A percentile compares a stretch with the other conserved stretches of the same genome.
These are phyloP conservation scores for Engystomops pustulosus DNA, from an alignment of 2,113 vertebrate genomes.

Conservation along the genomic window DNA sequence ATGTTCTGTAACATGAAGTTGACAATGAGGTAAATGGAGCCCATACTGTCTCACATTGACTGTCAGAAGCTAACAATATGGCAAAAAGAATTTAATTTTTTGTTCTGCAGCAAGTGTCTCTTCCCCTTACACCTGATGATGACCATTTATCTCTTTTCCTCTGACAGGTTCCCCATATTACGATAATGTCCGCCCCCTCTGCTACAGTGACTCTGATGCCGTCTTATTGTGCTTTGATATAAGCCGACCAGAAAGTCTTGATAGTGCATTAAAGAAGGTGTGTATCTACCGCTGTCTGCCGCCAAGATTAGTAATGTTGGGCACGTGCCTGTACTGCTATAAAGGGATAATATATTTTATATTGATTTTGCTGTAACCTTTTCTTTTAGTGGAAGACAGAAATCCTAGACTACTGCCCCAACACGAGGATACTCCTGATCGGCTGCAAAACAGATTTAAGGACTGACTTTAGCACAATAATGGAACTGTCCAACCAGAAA, in stretches of 20 bases:
- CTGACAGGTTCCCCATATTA: slow-evolving; percentile 90
- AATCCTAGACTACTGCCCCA: slow-evolving; percentile 91
- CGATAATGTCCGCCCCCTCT: slow-evolving; percentile 93
- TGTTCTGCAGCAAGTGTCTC: not conserved
- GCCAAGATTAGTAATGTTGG: not conserved
- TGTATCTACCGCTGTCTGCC: not conserved
- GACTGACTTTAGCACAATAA: slow-evolving; percentile 93
- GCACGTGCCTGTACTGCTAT: not conserved
- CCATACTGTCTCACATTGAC: no score
- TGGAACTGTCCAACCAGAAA: slow-evolving; percentile 94
- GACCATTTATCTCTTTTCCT: slow-evolving; percentile 11
- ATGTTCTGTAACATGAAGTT: not conserved
- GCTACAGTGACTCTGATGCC: slow-evolving; percentile 94
- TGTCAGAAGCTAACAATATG: no score
- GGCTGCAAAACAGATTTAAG: slow-evolving; percentile 93
- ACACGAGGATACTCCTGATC: slow-evolving; percentile 87
- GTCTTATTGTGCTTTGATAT: slow-evolving; percentile 93
- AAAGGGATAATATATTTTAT: not conserved
- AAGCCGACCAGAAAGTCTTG: slow-evolving; percentile 89
- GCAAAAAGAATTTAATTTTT: no score
- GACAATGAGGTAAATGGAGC: no score
- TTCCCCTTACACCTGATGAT: not conserved
- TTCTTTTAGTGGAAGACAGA: slow-evolving; percentile 88
- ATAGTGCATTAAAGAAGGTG: slow-evolving; percentile 91
- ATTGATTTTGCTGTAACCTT: not conserved